A percentile compares a stretch with the other conserved stretches of the same genome.
phyloP scores from a whole-genome alignment of 2,888 invertebrate species.

The Actias luna region DNA sequence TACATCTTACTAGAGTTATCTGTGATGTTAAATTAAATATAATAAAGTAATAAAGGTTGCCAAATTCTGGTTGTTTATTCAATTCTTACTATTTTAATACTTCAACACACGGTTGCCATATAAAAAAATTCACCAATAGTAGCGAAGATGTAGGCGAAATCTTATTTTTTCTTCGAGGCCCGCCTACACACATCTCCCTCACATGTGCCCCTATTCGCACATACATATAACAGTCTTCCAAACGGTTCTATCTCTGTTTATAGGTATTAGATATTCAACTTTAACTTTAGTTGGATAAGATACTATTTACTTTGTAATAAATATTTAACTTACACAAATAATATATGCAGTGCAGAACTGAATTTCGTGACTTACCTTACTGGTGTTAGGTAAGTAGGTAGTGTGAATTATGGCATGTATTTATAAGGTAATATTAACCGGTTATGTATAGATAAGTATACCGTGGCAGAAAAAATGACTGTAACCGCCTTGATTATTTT shows the following conservation, averaged over 20 bases:
- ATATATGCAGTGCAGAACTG: background rate
- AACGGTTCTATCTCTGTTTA: background rate
- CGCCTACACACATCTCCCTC: slow-evolving; percentile 4
- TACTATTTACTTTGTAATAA: slow-evolving; percentile 12
- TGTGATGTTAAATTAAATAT: too few relatives aligned
- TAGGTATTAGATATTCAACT: background rate
- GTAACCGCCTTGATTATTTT: too few relatives aligned
- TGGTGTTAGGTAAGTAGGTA: background rate
- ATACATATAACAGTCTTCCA: background rate
- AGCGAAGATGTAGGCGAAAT: background rate
- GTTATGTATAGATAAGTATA: background rate
- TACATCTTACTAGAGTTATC: too few relatives aligned
- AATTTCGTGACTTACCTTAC: background rate
- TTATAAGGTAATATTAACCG: background rate
- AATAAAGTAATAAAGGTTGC: background rate
- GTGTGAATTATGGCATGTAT: background rate
- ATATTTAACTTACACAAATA: slow-evolving; percentile 3
- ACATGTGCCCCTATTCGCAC: slow-evolving; percentile 2
- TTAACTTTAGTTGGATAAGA: background rate
- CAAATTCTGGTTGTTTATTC: background rate
- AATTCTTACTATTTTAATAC: background rate
- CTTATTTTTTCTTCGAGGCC: slow-evolving; percentile 3
- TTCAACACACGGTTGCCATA: background rate
- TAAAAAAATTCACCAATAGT: slow-evolving; percentile 5
- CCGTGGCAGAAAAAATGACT: too few relatives aligned